Percentiles rank a stretch among this genome's conserved stretches.
These are phyloP conservation scores for Calyptommatus sinebrachiatus DNA, from an alignment of 2,113 vertebrate species.

Conservation along the genomic window DNA sequence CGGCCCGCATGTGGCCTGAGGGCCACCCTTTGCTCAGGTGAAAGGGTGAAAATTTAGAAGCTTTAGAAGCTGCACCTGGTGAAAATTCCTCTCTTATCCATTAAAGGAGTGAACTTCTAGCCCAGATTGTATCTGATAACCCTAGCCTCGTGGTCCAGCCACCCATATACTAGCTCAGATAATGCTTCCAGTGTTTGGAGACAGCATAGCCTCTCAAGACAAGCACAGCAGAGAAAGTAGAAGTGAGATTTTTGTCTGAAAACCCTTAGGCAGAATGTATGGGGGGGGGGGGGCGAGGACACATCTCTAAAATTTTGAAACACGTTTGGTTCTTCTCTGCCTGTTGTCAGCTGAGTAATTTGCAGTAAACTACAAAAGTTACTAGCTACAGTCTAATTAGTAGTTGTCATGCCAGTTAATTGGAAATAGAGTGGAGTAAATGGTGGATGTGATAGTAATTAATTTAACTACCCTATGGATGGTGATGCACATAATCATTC, in stretches of 20 bases:
- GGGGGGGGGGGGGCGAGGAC: neutral
- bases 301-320: neutral
- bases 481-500: neutral
- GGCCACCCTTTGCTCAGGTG: too few species aligned
- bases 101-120: too few species aligned
- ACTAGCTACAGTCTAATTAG: slow-evolving; percentile 15
- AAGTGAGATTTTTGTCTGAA: neutral
- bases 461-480: neutral
- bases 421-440: slow-evolving; percentile 7
- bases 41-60: too few species aligned
- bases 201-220: neutral
- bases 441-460: slow-evolving; percentile 14
- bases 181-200: neutral
- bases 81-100: too few species aligned
- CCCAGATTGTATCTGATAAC: too few species aligned
- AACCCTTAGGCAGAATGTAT: neutral
- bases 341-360: slow-evolving; percentile 1
- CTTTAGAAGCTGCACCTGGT: too few species aligned
- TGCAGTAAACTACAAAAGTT: slow-evolving; percentile 1
- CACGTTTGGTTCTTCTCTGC: neutral
- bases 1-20: too few species aligned
- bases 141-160: neutral
- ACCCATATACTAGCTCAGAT: neutral
- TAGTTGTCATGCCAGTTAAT: slow-evolving; percentile 12
- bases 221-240: neutral